phyloP scores from a whole-genome alignment of 2,113 vertebrate genomes.

The Myocastor coypus region DNA sequence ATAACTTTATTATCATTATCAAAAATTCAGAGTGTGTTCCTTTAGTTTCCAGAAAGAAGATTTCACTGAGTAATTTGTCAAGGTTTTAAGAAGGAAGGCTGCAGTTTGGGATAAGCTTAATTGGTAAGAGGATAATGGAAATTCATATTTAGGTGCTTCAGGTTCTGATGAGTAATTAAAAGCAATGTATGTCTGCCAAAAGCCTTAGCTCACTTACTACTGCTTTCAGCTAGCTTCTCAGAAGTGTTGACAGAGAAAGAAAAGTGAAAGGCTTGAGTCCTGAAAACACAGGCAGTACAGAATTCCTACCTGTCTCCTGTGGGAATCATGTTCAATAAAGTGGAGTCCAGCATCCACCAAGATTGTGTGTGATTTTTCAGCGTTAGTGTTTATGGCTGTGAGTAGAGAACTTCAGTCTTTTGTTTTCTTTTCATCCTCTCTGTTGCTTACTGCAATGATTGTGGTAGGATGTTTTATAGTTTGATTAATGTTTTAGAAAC shows the following conservation, averaged over 20 bases:
- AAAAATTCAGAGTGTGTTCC: not conserved
- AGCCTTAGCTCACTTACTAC: slow-evolving; percentile 80
- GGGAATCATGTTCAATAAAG: not conserved
- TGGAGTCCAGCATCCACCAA: slow-evolving; percentile 22
- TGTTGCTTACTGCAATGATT: slow-evolving; percentile 48
- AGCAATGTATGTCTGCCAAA: slow-evolving; percentile 77
- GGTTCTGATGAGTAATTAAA: slow-evolving; percentile 79
- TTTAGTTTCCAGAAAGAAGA: slow-evolving; percentile 28
- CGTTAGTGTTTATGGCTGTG: not conserved
- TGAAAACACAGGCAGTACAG: slow-evolving; percentile 75
- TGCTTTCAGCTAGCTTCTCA: slow-evolving; percentile 82
- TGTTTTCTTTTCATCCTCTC: slow-evolving; percentile 28
- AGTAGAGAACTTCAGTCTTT: slow-evolving; percentile 53
- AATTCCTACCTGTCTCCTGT: slow-evolving; percentile 60
- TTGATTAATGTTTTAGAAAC: slow-evolving; percentile 56
- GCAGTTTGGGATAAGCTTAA: slow-evolving; percentile 16
- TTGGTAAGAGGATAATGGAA: not conserved
- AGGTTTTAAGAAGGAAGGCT: slow-evolving; percentile 38
- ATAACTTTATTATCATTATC: not conserved
- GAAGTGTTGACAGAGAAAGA: slow-evolving; percentile 71
- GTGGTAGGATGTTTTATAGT: slow-evolving; percentile 44
- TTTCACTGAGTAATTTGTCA: not conserved
- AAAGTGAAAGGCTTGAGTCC: slow-evolving; percentile 73
- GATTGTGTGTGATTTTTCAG: slow-evolving; percentile 8
- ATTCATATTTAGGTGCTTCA: slow-evolving; percentile 8